Percentiles rank a stretch among this genome's conserved stretches.
Conservation (phyloP, 2,888 invertebrate species). For the Eupithecia pulchellata region DNA sequence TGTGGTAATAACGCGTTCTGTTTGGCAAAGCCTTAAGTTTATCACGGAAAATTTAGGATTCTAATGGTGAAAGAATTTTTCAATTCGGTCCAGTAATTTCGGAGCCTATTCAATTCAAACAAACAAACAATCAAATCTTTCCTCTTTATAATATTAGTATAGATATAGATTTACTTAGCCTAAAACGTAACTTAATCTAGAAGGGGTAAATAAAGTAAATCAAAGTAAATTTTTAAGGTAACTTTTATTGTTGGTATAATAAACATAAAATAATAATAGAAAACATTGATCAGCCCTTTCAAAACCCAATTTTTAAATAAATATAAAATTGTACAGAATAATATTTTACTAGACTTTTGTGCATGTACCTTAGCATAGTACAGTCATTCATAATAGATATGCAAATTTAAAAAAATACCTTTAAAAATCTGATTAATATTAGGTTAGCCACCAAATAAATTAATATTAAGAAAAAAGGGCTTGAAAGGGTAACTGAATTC, state of each 20-base stretch:
- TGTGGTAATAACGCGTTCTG: too few species aligned
- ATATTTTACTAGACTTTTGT: neutral
- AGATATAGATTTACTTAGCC: too few species aligned
- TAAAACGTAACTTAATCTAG: neutral
- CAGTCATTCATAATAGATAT: neutral
- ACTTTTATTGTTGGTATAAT: slow-evolving; percentile 69
- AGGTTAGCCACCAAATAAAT: neutral
- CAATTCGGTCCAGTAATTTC: too few species aligned
- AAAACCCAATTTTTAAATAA: neutral
- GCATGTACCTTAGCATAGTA: neutral
- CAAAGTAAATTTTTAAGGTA: slow-evolving; percentile 49
- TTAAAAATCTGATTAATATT: neutral
- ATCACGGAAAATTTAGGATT: too few species aligned
- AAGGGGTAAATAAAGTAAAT: neutral
- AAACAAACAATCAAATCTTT: too few species aligned
- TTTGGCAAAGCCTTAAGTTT: too few species aligned
- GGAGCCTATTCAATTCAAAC: too few species aligned
- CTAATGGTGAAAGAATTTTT: too few species aligned
- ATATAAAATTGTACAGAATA: neutral
- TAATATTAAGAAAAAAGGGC: neutral
- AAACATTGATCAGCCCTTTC: slow-evolving; percentile 48
- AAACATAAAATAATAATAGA: slow-evolving; percentile 70
- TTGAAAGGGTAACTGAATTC: slow-evolving; percentile 50
- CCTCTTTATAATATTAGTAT: too few species aligned
- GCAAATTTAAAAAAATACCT: neutral